Base-by-base conservation (phyloP, 2,888 invertebrate genomes). In the Bombylius major region DNA sequence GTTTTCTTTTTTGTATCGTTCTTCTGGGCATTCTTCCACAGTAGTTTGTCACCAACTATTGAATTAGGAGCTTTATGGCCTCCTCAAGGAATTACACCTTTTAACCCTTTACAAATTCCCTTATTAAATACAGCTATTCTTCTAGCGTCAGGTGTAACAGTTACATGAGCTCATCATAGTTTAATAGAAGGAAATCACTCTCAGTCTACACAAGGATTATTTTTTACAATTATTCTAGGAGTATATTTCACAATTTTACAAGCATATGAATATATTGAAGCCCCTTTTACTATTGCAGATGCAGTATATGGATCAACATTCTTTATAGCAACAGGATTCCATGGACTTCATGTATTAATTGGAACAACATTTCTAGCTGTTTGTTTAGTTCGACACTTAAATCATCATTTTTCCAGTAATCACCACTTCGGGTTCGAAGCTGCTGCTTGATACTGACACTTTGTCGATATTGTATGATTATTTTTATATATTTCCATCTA, bases 321-420 rank as follows among this genome's bases (percentile, higher is more conserved):
- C 75, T 87, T 81, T 78, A 77, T 86, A 68, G 79, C 83, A 55
- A 87, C 86, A 58, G 86, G 86, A 71, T 87, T 88, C 44, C 86
- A 87, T 68, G 86, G 86, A 5, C 14, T 86, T 54, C 86, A 86
- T 77, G 85, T 86, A 49, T 74, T 86, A 64, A 79, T 82, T 69
- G 82, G 81, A 61, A 77, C 78, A 33, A 69, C 75, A 32, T 82
- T 83, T 64, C 64, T 83, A 65, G 55, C 70, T 63, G 65, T 78
- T 54, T 78, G 78, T 67, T 67, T 79, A 64, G 58, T 77, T 32
- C 81, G 81, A 32, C 69, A 76, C 55, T 63, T 69, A 62, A 70
- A 67, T 57, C 69, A 72, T 51, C 79, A 81, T 62, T 82, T 81
- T 66, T 78, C 78, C 44, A 67, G 66, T 64, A 70, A 62, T 50